Evolutionary conservation across 2,888 invertebrate genomes (phyloP), one percentile per base, ranked within the genome.

Genomic region (Aphidoletes aphidimyza): DNA sequence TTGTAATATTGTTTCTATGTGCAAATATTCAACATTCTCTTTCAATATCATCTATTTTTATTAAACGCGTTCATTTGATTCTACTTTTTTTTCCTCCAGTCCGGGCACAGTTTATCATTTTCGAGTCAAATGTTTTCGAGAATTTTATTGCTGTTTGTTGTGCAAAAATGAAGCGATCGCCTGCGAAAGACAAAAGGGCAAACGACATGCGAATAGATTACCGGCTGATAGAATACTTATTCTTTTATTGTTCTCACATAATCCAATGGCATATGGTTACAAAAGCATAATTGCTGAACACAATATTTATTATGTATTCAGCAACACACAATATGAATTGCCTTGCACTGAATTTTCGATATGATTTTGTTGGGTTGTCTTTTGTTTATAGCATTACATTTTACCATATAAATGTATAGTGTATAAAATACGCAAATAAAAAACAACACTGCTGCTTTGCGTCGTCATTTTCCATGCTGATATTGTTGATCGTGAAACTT

Each of bases 211-310:
- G 34, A 69, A 69, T 30, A 69, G 69, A 69, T 69, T 69, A 69
- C 69, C 69, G 69, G 69, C 69, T 69, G 69, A 69, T 69, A 69
- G 34, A 69, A 69, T 69, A 34, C 69, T 69, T 54, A 26, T 54
- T 54, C 54, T 6, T 69, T 69, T 54, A 54, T 54, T 69, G 69
- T 69, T 30, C 34, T 69, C 34, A 69, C 69, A 54, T 54, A 69
- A 69, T 30, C 30, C 34, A n/a, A n/a, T n/a, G 17, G 34, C 69
- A 69, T 69, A 69, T 69, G 69, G 69, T 69, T 30, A 69, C 69
- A 30, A 69, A 54, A 14, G 69, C 69, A 69, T 69, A 69, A 69
- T 69, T 69, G 30, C 69, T 30, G 2, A 30, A 9, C 69, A 69
- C 69, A 69, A 69, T 69, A 69, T 69, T 69, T 30, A 69, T 69